phyloP scores from a whole-genome alignment of 2,888 invertebrate species.

The Plebejus anna region DNA sequence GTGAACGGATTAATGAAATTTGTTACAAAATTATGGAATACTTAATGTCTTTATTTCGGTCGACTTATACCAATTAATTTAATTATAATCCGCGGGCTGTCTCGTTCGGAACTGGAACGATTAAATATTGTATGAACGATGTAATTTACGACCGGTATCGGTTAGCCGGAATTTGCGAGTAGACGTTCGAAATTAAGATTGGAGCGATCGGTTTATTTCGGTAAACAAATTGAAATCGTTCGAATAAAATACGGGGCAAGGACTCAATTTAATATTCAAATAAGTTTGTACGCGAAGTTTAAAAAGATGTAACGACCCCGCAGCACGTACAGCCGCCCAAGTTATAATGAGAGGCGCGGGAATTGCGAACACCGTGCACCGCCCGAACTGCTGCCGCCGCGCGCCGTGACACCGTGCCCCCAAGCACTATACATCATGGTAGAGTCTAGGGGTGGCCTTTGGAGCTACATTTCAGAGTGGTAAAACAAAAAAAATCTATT shows the following conservation, averaged over 20 bases:
- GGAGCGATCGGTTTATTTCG: not conserved
- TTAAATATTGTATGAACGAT: constrained; percentile 5
- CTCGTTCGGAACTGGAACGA: not conserved
- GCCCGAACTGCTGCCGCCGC: not conserved
- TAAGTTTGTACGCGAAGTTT: not conserved
- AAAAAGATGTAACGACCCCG: not conserved
- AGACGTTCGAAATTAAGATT: not conserved
- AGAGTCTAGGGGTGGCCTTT: not conserved
- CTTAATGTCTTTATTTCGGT: not conserved
- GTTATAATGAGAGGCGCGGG: not conserved
- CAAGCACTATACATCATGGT: not conserved
- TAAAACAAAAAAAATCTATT: too few species aligned
- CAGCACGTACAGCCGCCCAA: not conserved
- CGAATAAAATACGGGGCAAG: not conserved
- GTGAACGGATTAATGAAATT: constrained; percentile 1
- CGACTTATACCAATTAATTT: not conserved
- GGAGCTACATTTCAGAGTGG: not conserved
- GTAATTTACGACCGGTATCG: not conserved
- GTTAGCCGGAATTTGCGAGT: not conserved
- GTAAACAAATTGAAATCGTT: not conserved
- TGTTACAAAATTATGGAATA: constrained; percentile 6
- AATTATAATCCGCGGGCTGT: not conserved
- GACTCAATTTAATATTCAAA: not conserved
- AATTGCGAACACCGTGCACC: not conserved
- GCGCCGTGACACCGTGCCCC: not conserved